phyloP scores from a whole-genome alignment of 2,113 vertebrate species.

The Lonchura striata region DNA sequence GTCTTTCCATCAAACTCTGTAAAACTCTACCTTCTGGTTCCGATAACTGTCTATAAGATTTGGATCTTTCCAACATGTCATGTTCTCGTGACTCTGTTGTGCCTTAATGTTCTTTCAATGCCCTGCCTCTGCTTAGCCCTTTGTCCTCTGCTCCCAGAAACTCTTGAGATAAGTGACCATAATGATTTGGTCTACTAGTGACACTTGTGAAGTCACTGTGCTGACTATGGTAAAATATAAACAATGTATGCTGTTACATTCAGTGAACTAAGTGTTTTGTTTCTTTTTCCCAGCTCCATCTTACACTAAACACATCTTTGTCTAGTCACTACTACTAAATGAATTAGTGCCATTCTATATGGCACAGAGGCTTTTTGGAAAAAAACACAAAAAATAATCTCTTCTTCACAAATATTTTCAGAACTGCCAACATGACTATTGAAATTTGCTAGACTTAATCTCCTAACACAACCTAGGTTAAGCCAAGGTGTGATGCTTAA shows the following conservation, averaged over 20 bases:
- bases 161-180: not conserved
- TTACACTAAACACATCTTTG: not conserved
- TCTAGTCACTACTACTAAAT: not conserved
- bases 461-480: not conserved
- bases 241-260: not conserved
- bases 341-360: not conserved
- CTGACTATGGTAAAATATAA: not conserved
- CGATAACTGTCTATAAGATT: not conserved
- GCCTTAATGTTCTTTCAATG: not conserved
- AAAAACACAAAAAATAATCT: too few species aligned
- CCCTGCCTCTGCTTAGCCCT: not conserved
- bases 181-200: not conserved
- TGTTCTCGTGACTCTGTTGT: not conserved
- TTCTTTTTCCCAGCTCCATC: not conserved
- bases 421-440: not conserved
- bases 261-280: not conserved
- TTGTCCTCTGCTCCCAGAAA: not conserved
- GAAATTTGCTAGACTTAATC: not conserved
- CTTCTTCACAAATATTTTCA: not conserved
- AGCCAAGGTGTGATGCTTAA: not conserved
- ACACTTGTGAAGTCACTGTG: not conserved
- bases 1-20: not conserved
- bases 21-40: not conserved
- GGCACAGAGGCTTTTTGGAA: not conserved
- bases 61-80: not conserved